These are phyloP conservation scores for Stylophora pistillata DNA, from an alignment of 64 coral and sea anemone species.

Conservation along the genomic window DNA sequence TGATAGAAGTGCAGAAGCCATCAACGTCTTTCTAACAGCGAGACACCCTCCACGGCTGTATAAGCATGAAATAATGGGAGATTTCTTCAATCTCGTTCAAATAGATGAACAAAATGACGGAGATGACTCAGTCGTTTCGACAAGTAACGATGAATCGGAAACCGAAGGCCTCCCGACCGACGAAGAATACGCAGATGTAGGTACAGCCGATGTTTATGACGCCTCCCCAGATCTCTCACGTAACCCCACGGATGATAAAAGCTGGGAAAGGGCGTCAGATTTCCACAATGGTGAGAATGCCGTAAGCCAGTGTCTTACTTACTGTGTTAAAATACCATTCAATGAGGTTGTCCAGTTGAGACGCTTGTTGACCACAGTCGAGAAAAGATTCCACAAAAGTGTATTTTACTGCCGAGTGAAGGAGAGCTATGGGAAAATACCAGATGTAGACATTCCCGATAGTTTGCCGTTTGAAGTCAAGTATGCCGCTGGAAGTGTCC, in stretches of 20 bases:
- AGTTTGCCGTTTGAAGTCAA: constrained; percentile 57
- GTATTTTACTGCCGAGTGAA: constrained; percentile 20
- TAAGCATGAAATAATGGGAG: background rate
- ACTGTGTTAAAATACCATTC: constrained; percentile 23
- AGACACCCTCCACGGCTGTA: constrained; percentile 37
- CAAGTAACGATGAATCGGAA: background rate
- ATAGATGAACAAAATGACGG: constrained; percentile 21
- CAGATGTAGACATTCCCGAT: constrained; percentile 9
- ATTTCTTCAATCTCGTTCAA: background rate
- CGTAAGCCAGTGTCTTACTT: constrained; percentile 68
- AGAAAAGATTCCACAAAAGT: constrained; percentile 38
- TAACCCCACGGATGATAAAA: background rate
- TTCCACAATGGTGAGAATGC: constrained; percentile 19
- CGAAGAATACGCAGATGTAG: constrained; percentile 43
- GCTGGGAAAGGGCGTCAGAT: constrained; percentile 53
- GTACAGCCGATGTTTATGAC: constrained; percentile 7
- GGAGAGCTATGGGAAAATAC: constrained; percentile 17
- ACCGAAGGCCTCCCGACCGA: constrained; percentile 25
- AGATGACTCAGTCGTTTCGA: background rate
- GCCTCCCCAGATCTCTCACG: background rate
- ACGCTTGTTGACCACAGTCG: background rate
- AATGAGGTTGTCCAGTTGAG: background rate
- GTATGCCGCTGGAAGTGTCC: constrained; percentile 69
- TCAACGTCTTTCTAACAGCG: constrained; percentile 15
- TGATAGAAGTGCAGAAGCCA: background rate